phyloP scores from a whole-genome alignment of 2,797 vertebrate genomes.

The Coregonus ussuriensis region DNA sequence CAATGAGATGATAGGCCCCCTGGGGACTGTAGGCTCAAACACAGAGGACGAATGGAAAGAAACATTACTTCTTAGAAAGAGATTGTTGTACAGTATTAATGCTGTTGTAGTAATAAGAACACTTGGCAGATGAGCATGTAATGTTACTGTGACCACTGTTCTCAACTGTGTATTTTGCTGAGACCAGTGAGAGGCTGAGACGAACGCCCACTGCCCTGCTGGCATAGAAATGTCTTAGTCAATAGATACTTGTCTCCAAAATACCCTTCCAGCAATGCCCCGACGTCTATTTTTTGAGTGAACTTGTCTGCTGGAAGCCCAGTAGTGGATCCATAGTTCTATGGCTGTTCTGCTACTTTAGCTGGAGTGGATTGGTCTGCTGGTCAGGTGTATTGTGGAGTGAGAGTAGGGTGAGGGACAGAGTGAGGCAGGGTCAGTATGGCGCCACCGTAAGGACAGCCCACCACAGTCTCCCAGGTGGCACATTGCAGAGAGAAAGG shows the following conservation, averaged over 20 bases:
- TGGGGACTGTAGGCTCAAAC: not conserved
- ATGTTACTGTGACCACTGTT: not conserved
- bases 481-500: conserved; percentile 12
- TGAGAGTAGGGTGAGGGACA: conserved; percentile 15
- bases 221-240: conserved; percentile 1
- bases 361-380: not conserved
- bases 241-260: not conserved
- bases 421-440: conserved; percentile 18
- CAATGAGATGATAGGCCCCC: not conserved
- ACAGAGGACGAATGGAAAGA: not conserved
- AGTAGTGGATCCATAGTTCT: not conserved
- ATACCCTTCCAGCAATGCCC: not conserved
- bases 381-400: not conserved
- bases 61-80: not conserved
- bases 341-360: not conserved
- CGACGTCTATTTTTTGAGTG: not conserved
- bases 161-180: not conserved
- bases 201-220: not conserved
- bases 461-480: not conserved
- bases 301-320: not conserved
- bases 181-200: not conserved
- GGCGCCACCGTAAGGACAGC: conserved; percentile 16
- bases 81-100: not conserved
- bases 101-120: not conserved
- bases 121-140: not conserved